Base-by-base conservation (phyloP, 2,888 invertebrate species). In the Allolobophora icterica region DNA sequence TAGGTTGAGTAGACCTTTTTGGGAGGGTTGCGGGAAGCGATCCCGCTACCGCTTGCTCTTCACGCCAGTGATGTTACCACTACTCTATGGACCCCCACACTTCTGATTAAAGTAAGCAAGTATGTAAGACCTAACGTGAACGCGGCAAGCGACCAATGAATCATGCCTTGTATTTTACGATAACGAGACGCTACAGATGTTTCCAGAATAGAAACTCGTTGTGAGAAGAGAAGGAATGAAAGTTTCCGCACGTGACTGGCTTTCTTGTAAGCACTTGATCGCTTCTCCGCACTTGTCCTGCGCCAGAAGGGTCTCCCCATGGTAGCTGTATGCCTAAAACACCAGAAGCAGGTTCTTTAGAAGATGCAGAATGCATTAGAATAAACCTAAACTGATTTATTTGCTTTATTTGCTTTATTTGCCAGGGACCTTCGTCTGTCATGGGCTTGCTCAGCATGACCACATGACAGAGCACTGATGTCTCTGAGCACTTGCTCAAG, bases 201-300 rank as follows among this genome's bases (percentile, higher is more conserved):
- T 17, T 71, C 30, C 71, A 71, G 71, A 71, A 30, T n/a, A 71
- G 71, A n/a, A 71, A 71, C n/a, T 30, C 13, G 1, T n/a, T 71
- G 71, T n/a, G n/a, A 71, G n/a, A n/a, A 30, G 71, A 30, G 71
- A 71, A 71, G n/a, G 13, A 71, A 13, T n/a, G 71, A 71, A 71
- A 13, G 11, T 71, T 71, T 34, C 93, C 95, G 94, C 94, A 96
- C 96, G 94, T 93, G 94, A 95, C 89, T 95, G 94, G 93, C 96
- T 96, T 94, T 97, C 96, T 93, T 96, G 96, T 84, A 97, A 95
- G 52, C 96, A 96, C 93, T 96, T 95, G 91, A 97, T 96, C 6
- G 96, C 97, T 92, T 96, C 96, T 19, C 97, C 97, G 94, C 97
- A 96, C 94, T 97, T 96, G 94, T 97, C 97, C 94, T 96, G 96